Percentiles rank a stretch among this genome's conserved stretches.
phyloP scores from a whole-genome alignment of 2,797 vertebrate species.

The Hafferia zeledoni region DNA sequence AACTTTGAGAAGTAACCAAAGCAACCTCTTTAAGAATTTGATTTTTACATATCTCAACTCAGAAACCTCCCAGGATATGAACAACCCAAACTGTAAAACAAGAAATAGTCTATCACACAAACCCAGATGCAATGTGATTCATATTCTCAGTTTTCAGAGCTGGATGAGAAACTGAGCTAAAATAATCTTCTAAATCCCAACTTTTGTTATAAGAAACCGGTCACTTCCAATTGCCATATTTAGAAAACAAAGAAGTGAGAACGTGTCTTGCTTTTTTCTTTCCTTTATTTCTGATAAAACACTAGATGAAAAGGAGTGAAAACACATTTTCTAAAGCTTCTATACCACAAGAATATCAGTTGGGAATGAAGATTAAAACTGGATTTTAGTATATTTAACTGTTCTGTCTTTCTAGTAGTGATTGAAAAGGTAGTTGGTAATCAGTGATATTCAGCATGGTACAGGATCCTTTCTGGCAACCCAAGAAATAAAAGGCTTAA shows the following conservation, averaged over 20 bases:
- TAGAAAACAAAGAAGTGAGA: background rate
- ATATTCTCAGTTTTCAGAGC: constrained; percentile 2
- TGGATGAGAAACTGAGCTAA: constrained; percentile 11
- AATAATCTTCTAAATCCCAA: background rate
- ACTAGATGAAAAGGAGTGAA: background rate
- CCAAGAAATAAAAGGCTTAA: background rate
- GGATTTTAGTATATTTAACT: background rate
- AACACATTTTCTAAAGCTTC: background rate
- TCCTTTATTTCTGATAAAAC: background rate
- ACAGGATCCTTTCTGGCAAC: background rate
- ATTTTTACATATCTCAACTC: background rate
- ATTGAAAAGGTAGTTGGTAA: background rate
- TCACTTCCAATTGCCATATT: background rate
- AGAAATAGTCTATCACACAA: background rate
- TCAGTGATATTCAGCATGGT: background rate
- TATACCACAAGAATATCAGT: background rate
- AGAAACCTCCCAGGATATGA: background rate
- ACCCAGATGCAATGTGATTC: background rate
- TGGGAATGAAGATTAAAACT: background rate
- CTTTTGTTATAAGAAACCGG: background rate
- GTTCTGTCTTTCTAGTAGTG: background rate
- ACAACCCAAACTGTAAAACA: background rate
- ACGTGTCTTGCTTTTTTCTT: background rate
- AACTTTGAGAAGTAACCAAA: background rate
- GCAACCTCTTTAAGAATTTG: background rate